These are phyloP conservation scores for Centropus unirufus DNA, from an alignment of 2,113 vertebrate genomes.

Conservation along the genomic window DNA sequence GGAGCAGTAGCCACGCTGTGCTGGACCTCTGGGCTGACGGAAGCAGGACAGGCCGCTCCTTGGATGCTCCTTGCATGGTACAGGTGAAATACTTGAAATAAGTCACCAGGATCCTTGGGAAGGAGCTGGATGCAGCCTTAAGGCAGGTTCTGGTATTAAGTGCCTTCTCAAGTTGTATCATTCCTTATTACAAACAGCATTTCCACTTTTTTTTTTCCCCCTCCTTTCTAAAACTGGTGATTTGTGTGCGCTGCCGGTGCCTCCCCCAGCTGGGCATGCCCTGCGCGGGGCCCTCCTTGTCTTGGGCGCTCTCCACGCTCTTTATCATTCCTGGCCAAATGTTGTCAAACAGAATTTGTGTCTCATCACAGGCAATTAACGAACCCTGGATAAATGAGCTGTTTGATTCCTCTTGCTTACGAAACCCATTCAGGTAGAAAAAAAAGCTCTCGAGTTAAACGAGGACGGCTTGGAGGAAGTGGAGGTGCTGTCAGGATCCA, in stretches of 20 bases:
- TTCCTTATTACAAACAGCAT: neutral
- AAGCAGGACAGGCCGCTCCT: neutral
- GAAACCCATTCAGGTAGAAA: neutral
- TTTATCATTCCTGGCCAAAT: neutral
- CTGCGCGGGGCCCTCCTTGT: accelerated
- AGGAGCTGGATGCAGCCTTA: neutral
- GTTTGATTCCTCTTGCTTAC: slow-evolving; percentile 1
- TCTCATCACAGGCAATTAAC: neutral
- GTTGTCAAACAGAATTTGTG: neutral
- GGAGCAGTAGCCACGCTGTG: neutral
- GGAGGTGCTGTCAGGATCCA: neutral
- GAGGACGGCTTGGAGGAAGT: neutral
- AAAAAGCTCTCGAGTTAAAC: neutral
- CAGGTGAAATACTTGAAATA: neutral
- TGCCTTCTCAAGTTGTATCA: neutral
- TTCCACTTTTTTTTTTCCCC: neutral
- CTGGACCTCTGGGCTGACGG: neutral
- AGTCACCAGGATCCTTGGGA: neutral
- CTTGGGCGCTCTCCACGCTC: neutral
- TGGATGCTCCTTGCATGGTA: neutral
- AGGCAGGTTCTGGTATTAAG: neutral
- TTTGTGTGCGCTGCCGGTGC: neutral
- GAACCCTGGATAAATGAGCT: neutral
- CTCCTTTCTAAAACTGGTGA: no score
- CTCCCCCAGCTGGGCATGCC: neutral